Percentiles rank a stretch among this genome's conserved stretches.
Conservation (phyloP, 2,888 invertebrate genomes). For the Mesodorylaimus sp. region DNA sequence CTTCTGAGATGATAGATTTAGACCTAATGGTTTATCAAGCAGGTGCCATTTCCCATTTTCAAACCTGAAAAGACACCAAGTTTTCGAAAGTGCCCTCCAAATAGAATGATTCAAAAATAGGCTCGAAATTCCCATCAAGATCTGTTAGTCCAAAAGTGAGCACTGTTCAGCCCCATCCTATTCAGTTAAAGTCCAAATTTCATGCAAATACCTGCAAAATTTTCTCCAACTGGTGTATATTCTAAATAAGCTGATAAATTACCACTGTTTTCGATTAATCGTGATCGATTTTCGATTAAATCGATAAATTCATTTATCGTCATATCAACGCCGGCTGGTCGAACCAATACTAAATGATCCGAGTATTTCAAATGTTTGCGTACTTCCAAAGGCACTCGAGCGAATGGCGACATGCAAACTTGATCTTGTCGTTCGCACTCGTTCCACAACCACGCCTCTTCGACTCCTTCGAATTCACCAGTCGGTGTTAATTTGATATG, state of each 20-base stretch:
- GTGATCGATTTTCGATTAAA: slow-evolving; percentile 20
- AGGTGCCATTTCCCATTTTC: too few species aligned
- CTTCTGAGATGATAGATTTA: too few species aligned
- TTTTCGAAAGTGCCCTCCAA: too few species aligned
- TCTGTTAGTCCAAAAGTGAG: too few species aligned
- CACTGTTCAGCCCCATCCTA: too few species aligned
- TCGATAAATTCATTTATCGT: slow-evolving; percentile 28
- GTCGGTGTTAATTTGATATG: neutral
- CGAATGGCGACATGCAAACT: too few species aligned
- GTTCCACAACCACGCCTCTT: slow-evolving; percentile 24
- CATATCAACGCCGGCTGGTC: slow-evolving; percentile 27
- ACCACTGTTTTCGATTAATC: slow-evolving; percentile 10
- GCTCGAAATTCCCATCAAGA: too few species aligned
- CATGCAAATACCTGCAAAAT: slow-evolving; percentile 16
- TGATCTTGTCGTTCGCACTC: slow-evolving; percentile 12
- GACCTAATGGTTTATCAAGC: too few species aligned
- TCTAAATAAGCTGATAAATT: slow-evolving; percentile 29
- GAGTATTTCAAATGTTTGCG: slow-evolving; percentile 21
- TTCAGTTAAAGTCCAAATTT: too few species aligned
- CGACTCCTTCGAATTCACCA: slow-evolving; percentile 23
- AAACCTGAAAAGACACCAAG: too few species aligned
- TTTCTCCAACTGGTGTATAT: slow-evolving; percentile 28
- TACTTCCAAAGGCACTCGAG: slow-evolving; percentile 26
- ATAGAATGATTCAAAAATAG: too few species aligned
- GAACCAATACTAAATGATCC: slow-evolving; percentile 29